A percentile compares a stretch with the other conserved stretches of the same genome.
phyloP scores from a whole-genome alignment of 92 coral and sea anemone genomes.

The Epizoanthus fatuus region DNA sequence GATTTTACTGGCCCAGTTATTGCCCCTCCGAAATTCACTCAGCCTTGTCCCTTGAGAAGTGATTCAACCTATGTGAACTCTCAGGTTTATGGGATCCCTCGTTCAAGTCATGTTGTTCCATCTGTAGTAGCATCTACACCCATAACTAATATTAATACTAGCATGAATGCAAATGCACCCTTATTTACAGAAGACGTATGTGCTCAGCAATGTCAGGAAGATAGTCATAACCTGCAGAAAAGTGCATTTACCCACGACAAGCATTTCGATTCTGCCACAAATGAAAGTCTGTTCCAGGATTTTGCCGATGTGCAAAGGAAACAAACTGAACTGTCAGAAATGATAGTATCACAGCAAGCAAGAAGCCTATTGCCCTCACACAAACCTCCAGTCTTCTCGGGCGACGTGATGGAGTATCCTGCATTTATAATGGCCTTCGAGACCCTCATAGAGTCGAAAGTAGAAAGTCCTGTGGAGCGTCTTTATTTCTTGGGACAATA shows the following conservation, averaged over 20 bases:
- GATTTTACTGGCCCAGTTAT: too few relatives aligned
- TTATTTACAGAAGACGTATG: neutral
- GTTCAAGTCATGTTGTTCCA: constrained; percentile 1
- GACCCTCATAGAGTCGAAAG: constrained; percentile 71
- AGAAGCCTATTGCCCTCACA: constrained; percentile 46
- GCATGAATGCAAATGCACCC: neutral
- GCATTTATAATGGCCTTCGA: constrained; percentile 77
- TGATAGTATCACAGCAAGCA: constrained; percentile 72
- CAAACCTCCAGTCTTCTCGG: too few relatives aligned
- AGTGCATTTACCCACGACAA: too few relatives aligned
- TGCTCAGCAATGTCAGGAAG: neutral
- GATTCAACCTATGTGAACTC: too few relatives aligned
- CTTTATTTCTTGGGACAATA: constrained; percentile 70
- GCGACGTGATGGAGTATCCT: constrained; percentile 53
- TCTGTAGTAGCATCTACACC: neutral
- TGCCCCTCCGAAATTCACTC: too few relatives aligned
- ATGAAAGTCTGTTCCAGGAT: constrained; percentile 10
- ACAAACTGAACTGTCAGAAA: constrained; percentile 71
- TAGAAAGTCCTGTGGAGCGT: constrained; percentile 58
- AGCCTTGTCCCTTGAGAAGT: too few relatives aligned
- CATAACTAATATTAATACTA: neutral
- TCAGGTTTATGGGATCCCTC: neutral
- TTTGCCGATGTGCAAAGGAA: constrained; percentile 64
- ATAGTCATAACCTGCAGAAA: neutral
- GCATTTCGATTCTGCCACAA: too few relatives aligned